Percentiles rank a stretch among this genome's conserved stretches.
These are phyloP conservation scores for Poeciliopsis occidentalis DNA, from an alignment of 2,113 vertebrate species.

Conservation along the genomic window DNA sequence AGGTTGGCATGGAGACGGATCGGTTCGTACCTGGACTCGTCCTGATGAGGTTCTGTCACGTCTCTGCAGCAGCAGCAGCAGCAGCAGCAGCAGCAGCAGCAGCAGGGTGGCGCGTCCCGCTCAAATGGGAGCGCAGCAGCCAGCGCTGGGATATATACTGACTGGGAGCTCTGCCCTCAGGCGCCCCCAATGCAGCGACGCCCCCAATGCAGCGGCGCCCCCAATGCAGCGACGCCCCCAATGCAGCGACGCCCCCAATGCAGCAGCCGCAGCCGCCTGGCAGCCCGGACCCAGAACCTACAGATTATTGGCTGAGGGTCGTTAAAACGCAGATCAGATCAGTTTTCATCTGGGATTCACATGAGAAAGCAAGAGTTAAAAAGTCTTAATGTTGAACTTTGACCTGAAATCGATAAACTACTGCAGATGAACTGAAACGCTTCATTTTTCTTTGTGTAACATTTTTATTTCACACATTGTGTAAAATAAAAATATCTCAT, in stretches of 20 bases:
- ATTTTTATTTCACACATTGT: no score
- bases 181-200: constrained; percentile 10
- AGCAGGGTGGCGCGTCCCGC: constrained; percentile 63
- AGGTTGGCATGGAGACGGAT: constrained; percentile 6
- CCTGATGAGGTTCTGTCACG: constrained; percentile 57
- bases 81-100: constrained; percentile 61
- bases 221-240: neutral
- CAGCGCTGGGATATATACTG: constrained; percentile 78
- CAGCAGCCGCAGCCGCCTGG: constrained; percentile 63
- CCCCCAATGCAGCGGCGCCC: constrained; percentile 11
- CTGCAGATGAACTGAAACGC: neutral
- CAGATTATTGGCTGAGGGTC: constrained; percentile 47
- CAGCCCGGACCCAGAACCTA: constrained; percentile 59
- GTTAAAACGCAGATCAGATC: neutral
- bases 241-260: constrained; percentile 20
- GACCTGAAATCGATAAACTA: no score
- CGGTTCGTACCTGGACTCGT: constrained; percentile 47
- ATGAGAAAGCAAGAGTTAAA: neutral
- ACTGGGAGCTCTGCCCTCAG: constrained; percentile 78
- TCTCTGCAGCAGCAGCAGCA: constrained; percentile 53
- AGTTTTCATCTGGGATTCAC: neutral
- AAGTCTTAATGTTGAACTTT: neutral
- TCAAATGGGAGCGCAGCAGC: constrained; percentile 74
- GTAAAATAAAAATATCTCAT: no score
- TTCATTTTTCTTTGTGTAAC: no score